Percentiles rank a stretch among this genome's conserved stretches.
Evolutionary conservation across 1,140 invertebrate species (phyloP).

Genomic region (Araneus ventricosus): DNA sequence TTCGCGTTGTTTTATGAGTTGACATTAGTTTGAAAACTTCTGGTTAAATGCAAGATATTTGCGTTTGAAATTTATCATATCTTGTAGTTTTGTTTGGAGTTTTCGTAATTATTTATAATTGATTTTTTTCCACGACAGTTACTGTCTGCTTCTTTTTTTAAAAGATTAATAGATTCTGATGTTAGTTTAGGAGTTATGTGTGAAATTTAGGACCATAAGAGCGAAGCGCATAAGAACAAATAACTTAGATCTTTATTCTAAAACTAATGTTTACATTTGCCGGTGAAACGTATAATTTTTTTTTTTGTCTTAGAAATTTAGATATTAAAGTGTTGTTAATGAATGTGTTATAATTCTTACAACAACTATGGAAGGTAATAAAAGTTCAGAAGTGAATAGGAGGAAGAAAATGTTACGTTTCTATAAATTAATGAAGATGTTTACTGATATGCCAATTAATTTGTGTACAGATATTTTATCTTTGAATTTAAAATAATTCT

Average conservation of each 20-base stretch:
- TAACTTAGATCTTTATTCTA: background rate
- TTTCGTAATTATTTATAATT: background rate
- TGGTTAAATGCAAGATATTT: background rate
- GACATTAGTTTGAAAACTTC: background rate
- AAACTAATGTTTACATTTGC: constrained; percentile 20
- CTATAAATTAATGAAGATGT: constrained; percentile 7
- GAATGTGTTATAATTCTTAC: constrained; percentile 24
- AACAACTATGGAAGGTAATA: background rate
- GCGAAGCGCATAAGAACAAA: background rate
- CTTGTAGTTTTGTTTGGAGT: background rate
- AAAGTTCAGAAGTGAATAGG: background rate
- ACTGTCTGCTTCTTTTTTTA: background rate
- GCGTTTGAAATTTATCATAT: background rate
- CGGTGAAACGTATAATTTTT: constrained; percentile 18
- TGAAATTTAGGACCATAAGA: background rate
- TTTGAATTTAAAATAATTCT: constrained; percentile 56
- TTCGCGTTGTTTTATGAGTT: background rate
- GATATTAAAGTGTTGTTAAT: constrained; percentile 38
- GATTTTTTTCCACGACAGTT: background rate
- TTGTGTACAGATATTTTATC: constrained; percentile 63
- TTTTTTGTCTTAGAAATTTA: constrained; percentile 29
- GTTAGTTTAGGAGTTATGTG: background rate
- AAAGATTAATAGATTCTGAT: background rate
- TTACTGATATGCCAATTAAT: constrained; percentile 16
- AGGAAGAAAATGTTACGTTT: constrained; percentile 35